Percentiles rank a stretch among this genome's conserved stretches.
phyloP scores from a whole-genome alignment of 2,888 invertebrate genomes.

The Scrobipalpa costella region DNA sequence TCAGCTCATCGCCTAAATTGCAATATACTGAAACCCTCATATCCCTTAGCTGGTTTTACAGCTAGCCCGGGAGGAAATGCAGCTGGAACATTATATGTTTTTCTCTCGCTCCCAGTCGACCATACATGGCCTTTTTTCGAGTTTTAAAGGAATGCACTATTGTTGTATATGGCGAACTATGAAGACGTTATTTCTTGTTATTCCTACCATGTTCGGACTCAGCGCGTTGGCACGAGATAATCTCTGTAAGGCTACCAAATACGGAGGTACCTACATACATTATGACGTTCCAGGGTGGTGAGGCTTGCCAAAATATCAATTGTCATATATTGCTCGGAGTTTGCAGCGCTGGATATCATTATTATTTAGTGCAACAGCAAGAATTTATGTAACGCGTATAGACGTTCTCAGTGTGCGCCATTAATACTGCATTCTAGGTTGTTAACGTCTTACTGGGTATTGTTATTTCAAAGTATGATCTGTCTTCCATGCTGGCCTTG shows the following conservation, averaged over 20 bases:
- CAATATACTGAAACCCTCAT: too few species aligned
- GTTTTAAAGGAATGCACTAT: too few species aligned
- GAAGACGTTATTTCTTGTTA: neutral
- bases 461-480: neutral
- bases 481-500: neutral
- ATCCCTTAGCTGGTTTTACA: too few species aligned
- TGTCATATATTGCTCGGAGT: constrained; percentile 52
- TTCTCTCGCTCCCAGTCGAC: too few species aligned
- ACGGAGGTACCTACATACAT: neutral
- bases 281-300: neutral
- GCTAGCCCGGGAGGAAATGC: too few species aligned
- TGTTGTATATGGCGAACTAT: too few species aligned
- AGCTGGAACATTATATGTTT: too few species aligned
- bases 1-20: too few species aligned
- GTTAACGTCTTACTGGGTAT: neutral
- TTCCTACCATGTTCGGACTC: neutral
- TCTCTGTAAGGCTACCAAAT: constrained; percentile 1
- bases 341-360: constrained; percentile 15
- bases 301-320: constrained; percentile 49
- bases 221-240: neutral
- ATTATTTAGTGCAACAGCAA: constrained; percentile 1
- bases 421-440: constrained; percentile 6
- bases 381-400: constrained; percentile 8
- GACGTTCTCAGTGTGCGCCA: neutral
- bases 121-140: too few species aligned